A percentile compares a stretch with the other conserved stretches of the same genome.
phyloP scores from a whole-genome alignment of 2,888 invertebrate genomes.

The Suillia variegata region DNA sequence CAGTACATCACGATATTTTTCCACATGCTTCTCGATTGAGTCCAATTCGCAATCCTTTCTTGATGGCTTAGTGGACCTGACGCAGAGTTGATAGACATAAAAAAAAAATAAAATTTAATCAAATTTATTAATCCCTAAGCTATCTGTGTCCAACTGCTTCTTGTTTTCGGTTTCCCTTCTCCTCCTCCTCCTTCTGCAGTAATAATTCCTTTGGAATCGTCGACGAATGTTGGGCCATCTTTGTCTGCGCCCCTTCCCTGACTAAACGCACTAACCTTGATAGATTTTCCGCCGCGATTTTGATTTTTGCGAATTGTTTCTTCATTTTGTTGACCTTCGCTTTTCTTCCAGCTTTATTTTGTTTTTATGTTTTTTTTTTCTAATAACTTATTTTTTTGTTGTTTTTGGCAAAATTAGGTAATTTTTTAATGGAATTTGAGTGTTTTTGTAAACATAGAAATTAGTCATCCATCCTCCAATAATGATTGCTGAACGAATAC shows the following conservation, averaged over 20 bases:
- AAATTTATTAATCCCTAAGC: no score
- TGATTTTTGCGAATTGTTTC: slow-evolving; percentile 61
- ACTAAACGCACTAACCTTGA: slow-evolving; percentile 55
- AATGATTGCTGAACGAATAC: slow-evolving; percentile 31
- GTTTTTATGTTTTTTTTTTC: no score
- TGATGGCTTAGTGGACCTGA: slow-evolving; percentile 40
- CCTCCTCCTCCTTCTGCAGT: no score
- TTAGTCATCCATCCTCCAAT: slow-evolving; percentile 36
- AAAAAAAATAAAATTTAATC: slow-evolving; percentile 9
- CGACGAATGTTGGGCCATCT: no score
- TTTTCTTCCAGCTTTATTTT: slow-evolving; percentile 21
- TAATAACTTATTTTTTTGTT: no score
- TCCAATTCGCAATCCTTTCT: slow-evolving; percentile 57
- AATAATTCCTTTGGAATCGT: no score
- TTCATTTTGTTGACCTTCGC: slow-evolving; percentile 50
- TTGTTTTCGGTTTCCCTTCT: no score
- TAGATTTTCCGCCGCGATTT: slow-evolving; percentile 61
- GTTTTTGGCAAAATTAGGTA: slow-evolving; percentile 14
- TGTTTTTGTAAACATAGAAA: slow-evolving; percentile 32
- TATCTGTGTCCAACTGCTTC: slow-evolving; percentile 17
- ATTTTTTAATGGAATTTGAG: slow-evolving; percentile 14
- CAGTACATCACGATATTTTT: slow-evolving; percentile 60
- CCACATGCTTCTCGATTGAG: slow-evolving; percentile 57
- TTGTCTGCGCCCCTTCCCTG: no score
- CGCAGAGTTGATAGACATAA: slow-evolving; percentile 13